Evolutionary conservation across 1,140 invertebrate genomes (phyloP).

Genomic region (Lanistes nyassanus): DNA sequence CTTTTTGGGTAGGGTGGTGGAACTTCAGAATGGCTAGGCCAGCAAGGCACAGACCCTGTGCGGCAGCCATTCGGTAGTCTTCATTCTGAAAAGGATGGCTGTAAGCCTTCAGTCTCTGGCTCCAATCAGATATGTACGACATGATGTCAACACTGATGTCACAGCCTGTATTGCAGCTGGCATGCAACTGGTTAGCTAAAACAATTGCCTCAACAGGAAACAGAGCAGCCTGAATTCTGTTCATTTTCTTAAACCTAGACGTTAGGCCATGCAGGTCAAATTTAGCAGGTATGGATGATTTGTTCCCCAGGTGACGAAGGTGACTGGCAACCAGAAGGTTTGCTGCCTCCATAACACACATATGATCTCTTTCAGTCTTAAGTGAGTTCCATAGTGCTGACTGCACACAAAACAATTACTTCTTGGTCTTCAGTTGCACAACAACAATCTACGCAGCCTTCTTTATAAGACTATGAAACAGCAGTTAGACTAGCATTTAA

Average conservation of each 20-base stretch:
- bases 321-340: not conserved
- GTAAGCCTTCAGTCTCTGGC: conserved; percentile 9
- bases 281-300: not conserved
- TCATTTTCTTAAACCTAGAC: conserved; percentile 6
- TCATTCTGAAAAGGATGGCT: conserved; percentile 29
- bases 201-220: conserved; percentile 4
- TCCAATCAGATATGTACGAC: conserved; percentile 21
- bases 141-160: not conserved
- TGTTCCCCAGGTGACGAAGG: not conserved
- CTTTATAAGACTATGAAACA: no score
- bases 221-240: not conserved
- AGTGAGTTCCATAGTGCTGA: conserved; percentile 17
- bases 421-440: no score
- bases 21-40: conserved; percentile 21
- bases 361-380: conserved; percentile 7
- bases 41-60: conserved; percentile 22
- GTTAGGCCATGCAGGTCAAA: not conserved
- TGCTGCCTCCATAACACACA: conserved; percentile 5
- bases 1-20: no score
- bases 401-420: conserved; percentile 8
- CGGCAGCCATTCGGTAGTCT: conserved; percentile 34
- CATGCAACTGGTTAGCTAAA: not conserved
- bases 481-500: no score
- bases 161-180: not conserved
- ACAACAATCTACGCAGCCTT: no score